Percentiles rank a stretch among this genome's conserved stretches.
Conservation (phyloP, 2,113 vertebrate genomes). For the Podarcis cretensis region DNA sequence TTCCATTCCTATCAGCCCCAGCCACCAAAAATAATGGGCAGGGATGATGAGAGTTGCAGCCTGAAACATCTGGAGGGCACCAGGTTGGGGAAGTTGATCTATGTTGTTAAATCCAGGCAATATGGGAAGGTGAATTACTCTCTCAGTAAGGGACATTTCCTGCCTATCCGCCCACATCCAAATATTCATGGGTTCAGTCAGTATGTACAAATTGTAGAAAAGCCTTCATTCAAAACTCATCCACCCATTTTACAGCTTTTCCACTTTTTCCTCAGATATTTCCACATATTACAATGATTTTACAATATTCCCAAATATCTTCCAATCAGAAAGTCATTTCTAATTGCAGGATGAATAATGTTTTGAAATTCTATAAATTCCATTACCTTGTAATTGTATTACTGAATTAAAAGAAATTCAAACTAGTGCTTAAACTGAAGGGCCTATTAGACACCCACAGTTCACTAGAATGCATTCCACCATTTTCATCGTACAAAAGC, state of each 20-base stretch:
- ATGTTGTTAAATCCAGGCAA: neutral
- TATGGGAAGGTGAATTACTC: neutral
- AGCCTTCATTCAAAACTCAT: neutral
- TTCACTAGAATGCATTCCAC: constrained; percentile 55
- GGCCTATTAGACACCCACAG: constrained; percentile 44
- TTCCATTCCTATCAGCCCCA: too few species aligned
- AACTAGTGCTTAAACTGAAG: constrained; percentile 63
- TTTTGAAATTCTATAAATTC: constrained; percentile 51
- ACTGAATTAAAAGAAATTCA: constrained; percentile 63
- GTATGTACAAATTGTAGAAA: neutral
- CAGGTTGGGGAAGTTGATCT: neutral
- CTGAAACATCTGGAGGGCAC: too few species aligned
- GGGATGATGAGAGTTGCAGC: too few species aligned
- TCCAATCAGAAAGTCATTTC: neutral
- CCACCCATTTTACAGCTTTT: neutral
- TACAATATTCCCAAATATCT: neutral
- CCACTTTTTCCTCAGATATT: neutral
- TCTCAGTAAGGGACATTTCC: neutral
- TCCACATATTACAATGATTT: neutral
- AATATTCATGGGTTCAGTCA: neutral
- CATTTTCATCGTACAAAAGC: constrained; percentile 64
- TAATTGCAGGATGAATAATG: constrained; percentile 13
- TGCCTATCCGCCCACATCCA: neutral
- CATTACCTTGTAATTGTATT: constrained; percentile 66
- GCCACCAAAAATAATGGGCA: too few species aligned